phyloP scores from a whole-genome alignment of 2,797 vertebrate genomes.

The Eupleurogrammus muticus region DNA sequence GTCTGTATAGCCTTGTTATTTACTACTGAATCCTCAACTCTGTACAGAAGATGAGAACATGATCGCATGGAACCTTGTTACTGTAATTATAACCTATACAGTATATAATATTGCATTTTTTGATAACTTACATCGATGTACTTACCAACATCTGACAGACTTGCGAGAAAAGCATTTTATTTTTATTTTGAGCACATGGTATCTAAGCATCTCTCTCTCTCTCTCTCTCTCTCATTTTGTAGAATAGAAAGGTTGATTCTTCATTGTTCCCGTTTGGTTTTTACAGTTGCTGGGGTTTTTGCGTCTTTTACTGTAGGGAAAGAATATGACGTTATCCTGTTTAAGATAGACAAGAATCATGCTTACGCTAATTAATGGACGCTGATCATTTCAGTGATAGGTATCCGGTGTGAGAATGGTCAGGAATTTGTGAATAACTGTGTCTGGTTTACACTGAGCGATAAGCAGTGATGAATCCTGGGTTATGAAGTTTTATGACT shows the following conservation, averaged over 20 bases:
- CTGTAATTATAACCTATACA: conserved; percentile 95
- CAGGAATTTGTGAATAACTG: conserved; percentile 66
- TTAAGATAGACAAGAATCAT: conserved; percentile 77
- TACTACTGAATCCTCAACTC: conserved; percentile 93
- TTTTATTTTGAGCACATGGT: conserved; percentile 72
- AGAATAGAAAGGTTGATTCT: conserved; percentile 79
- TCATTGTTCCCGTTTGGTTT: conserved; percentile 79
- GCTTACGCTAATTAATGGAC: conserved; percentile 63
- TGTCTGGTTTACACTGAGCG: conserved; percentile 83
- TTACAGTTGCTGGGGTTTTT: conserved; percentile 80
- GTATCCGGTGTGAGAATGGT: conserved; percentile 71
- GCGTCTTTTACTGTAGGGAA: conserved; percentile 79
- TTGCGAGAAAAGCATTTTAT: conserved; percentile 59
- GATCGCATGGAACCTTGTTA: conserved; percentile 90
- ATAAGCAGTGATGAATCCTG: conserved; percentile 75
- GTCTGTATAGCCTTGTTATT: conserved; percentile 89
- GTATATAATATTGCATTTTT: conserved; percentile 87
- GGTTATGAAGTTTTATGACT: conserved; percentile 78
- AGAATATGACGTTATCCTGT: conserved; percentile 62
- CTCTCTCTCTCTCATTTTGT: conserved; percentile 58
- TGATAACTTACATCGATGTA: conserved; percentile 74
- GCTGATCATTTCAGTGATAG: conserved; percentile 65
- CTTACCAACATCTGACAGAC: conserved; percentile 70
- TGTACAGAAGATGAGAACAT: conserved; percentile 86
- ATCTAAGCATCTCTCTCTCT: conserved; percentile 58